These are phyloP conservation scores for Drosophila varians DNA, from an alignment of 1,140 invertebrate species.

Conservation along the genomic window DNA sequence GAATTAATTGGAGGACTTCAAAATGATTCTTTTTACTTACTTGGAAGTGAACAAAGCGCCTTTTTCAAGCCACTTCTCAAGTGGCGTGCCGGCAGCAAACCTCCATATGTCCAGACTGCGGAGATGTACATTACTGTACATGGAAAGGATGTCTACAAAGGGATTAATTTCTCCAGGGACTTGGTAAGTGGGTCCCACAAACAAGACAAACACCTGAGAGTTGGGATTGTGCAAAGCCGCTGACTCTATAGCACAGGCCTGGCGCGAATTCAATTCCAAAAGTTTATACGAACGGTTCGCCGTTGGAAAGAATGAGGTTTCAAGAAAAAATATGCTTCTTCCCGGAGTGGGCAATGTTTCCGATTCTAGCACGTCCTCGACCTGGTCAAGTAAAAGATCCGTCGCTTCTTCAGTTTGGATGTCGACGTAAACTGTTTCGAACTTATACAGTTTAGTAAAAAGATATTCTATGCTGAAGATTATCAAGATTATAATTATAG, in stretches of 20 bases:
- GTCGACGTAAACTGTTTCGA: neutral
- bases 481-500: too few species aligned
- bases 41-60: slow-evolving; percentile 85
- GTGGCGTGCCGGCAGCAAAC: slow-evolving; percentile 86
- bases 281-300: neutral
- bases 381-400: neutral
- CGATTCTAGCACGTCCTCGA: slow-evolving; percentile 46
- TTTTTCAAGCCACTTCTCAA: slow-evolving; percentile 85
- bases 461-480: too few species aligned
- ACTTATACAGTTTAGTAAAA: neutral
- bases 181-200: slow-evolving; percentile 80
- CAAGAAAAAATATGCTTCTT: slow-evolving; percentile 85
- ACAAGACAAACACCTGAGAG: slow-evolving; percentile 85
- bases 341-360: slow-evolving; percentile 75
- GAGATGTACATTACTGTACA: slow-evolving; percentile 86
- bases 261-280: slow-evolving; percentile 83
- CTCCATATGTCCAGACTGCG: slow-evolving; percentile 85
- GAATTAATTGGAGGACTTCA: neutral
- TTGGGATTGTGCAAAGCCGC: slow-evolving; percentile 87
- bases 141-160: slow-evolving; percentile 80
- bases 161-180: slow-evolving; percentile 11
- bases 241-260: slow-evolving; percentile 88
- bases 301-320: slow-evolving; percentile 84
- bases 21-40: slow-evolving; percentile 70
- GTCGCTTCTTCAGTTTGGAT: neutral